Percentiles rank a stretch among this genome's conserved stretches.
phyloP scores from a whole-genome alignment of 2,113 vertebrate species.

The Mormyrus lacerda region DNA sequence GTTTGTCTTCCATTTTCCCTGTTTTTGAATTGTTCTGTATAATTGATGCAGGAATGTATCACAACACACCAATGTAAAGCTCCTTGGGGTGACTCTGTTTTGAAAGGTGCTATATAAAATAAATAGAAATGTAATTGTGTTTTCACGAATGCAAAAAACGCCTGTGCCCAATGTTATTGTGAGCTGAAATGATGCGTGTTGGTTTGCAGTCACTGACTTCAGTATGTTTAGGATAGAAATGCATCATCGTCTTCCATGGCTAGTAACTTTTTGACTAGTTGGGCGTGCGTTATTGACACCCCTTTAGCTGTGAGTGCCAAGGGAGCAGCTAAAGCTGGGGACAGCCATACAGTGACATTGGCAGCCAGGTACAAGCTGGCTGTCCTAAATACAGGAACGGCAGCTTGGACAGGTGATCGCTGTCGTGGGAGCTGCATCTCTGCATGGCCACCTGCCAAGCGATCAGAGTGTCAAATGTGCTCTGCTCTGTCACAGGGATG shows the following conservation, averaged over 20 bases:
- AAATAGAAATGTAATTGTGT: too few species aligned
- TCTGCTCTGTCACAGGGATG: not conserved
- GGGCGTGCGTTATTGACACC: not conserved
- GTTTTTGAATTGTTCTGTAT: too few species aligned
- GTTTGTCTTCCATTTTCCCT: too few species aligned
- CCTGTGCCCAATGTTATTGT: not conserved
- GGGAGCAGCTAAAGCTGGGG: not conserved
- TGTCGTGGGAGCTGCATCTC: not conserved
- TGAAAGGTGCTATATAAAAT: too few species aligned
- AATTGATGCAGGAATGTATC: too few species aligned
- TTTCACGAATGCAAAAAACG: too few species aligned
- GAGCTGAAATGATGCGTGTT: not conserved
- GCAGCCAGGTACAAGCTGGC: not conserved
- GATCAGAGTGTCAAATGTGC: not conserved
- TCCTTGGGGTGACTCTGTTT: too few species aligned
- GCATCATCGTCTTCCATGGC: not conserved
- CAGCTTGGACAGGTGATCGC: not conserved
- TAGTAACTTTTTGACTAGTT: not conserved
- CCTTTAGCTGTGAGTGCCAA: not conserved
- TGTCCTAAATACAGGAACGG: not conserved
- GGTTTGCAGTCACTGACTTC: not conserved
- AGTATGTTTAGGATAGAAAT: not conserved
- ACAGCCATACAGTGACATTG: not conserved
- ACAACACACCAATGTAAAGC: too few species aligned
- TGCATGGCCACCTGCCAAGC: not conserved